A percentile compares a stretch with the other conserved stretches of the same genome.
phyloP scores from a whole-genome alignment of 2,113 vertebrate species.

The Octodon degus region DNA sequence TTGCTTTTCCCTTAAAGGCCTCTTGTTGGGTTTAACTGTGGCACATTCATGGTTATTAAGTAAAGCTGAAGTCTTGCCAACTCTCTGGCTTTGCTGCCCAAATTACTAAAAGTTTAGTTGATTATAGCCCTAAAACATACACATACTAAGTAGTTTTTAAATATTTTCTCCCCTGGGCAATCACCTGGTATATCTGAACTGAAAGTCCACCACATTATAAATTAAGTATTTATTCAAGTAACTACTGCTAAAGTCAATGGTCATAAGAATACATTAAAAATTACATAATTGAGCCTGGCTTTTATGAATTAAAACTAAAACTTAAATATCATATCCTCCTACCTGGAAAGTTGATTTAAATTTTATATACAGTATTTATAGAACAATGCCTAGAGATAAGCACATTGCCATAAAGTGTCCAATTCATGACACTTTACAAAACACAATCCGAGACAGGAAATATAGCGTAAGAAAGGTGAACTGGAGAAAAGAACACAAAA shows the following conservation, averaged over 20 bases:
- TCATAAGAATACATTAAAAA: conserved; percentile 72
- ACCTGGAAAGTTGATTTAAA: conserved; percentile 75
- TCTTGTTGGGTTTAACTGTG: conserved; percentile 59
- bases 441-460: neutral
- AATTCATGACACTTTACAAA: neutral
- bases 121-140: conserved; percentile 75
- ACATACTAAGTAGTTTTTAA: conserved; percentile 77
- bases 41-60: conserved; percentile 68
- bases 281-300: conserved; percentile 61
- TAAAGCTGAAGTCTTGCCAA: conserved; percentile 68
- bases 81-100: conserved; percentile 76
- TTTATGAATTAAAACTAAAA: conserved; percentile 75
- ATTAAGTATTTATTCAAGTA: conserved; percentile 79
- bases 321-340: conserved; percentile 67
- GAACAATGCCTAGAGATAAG: conserved; percentile 59
- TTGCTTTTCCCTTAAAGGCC: conserved; percentile 56
- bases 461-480: neutral
- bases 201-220: conserved; percentile 71
- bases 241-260: conserved; percentile 73
- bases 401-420: neutral
- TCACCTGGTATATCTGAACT: conserved; percentile 76
- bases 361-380: conserved; percentile 63
- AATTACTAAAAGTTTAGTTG: conserved; percentile 76
- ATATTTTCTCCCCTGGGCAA: conserved; percentile 73
- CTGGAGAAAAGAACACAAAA: conserved; percentile 1